Evolutionary conservation across 2,797 vertebrate genomes (phyloP).

Genomic region (Poeciliopsis infans): DNA sequence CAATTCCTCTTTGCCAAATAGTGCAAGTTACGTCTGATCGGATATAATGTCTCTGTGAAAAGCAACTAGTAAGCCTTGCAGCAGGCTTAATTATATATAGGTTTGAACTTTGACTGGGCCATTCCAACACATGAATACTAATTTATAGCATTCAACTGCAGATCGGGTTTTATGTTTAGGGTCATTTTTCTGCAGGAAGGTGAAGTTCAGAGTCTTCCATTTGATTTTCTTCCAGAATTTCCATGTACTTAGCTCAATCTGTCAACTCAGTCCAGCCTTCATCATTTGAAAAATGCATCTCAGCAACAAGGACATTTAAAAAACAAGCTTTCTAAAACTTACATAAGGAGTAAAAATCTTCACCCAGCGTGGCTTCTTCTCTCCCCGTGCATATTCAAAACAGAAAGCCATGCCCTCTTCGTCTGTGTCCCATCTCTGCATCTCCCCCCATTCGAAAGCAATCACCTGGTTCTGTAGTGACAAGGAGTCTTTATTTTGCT

Average conservation of each 20-base stretch:
- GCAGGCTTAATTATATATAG: not conserved
- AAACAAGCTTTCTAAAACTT: slow-evolving; percentile 58
- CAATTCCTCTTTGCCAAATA: not conserved
- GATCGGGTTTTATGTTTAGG: not conserved
- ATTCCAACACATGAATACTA: not conserved
- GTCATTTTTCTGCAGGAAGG: not conserved
- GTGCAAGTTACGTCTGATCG: not conserved
- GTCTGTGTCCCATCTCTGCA: slow-evolving; percentile 98
- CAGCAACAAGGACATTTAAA: not conserved
- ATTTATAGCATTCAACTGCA: not conserved
- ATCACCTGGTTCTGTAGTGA: slow-evolving; percentile 93
- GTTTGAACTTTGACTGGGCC: not conserved
- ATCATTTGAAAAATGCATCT: not conserved
- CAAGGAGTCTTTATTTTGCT: not conserved
- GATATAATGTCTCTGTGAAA: not conserved
- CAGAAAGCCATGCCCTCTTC: slow-evolving; percentile 98
- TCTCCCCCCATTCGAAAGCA: slow-evolving; percentile 94
- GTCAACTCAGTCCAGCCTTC: not conserved
- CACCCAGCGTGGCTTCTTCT: slow-evolving; percentile 98
- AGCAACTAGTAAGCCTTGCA: not conserved
- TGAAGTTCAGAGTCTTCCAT: not conserved
- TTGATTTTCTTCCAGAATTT: not conserved
- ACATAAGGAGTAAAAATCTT: slow-evolving; percentile 99
- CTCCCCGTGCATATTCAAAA: slow-evolving; percentile 94
- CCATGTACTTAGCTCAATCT: not conserved